Base-by-base conservation (phyloP, 1,140 invertebrate species). In the Trichogramma pretiosum region DNA sequence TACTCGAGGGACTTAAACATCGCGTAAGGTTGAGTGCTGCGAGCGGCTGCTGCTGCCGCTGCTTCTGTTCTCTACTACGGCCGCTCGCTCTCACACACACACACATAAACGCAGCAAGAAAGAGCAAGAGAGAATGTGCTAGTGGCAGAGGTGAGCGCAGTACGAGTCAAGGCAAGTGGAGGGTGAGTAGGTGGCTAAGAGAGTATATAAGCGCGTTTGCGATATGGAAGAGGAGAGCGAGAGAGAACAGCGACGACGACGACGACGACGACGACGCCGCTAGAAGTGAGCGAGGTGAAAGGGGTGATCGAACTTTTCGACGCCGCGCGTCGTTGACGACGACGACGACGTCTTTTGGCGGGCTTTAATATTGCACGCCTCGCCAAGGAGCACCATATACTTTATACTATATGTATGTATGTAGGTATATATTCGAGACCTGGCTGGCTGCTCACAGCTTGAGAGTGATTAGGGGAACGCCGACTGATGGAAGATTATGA, bases 1-100 rank as follows among this genome's bases (percentile, higher is more conserved):
- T 24, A 49, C 40, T 49, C 55, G 43, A 41, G 50, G 46, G 49
- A 58, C 58, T 57, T 59, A 56, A 58, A 59, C 56, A 55, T 50
- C 48, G 37, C 21, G 33, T 30, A 45, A 43, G 32, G 26, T 26
- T 30, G 10, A n/a, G n/a, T n/a, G n/a, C n/a, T n/a, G n/a, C n/a
- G n/a, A n/a, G n/a, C n/a, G n/a, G n/a, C n/a, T n/a, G n/a, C n/a
- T n/a, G n/a, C n/a, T n/a, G n/a, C n/a, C n/a, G n/a, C n/a, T n/a
- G n/a, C n/a, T n/a, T n/a, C n/a, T n/a, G n/a, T n/a, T n/a, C n/a
- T n/a, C n/a, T n/a, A n/a, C n/a, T n/a, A n/a, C n/a, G n/a, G n/a
- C n/a, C n/a, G n/a, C n/a, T n/a, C n/a, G n/a, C n/a, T n/a, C n/a
- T n/a, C n/a, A n/a, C n/a, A n/a, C n/a, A n/a, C n/a, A n/a, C n/a